Percentiles rank a stretch among this genome's conserved stretches.
phyloP scores from a whole-genome alignment of 2,797 vertebrate species.

The Lepidocolaptes lacrymiger region DNA sequence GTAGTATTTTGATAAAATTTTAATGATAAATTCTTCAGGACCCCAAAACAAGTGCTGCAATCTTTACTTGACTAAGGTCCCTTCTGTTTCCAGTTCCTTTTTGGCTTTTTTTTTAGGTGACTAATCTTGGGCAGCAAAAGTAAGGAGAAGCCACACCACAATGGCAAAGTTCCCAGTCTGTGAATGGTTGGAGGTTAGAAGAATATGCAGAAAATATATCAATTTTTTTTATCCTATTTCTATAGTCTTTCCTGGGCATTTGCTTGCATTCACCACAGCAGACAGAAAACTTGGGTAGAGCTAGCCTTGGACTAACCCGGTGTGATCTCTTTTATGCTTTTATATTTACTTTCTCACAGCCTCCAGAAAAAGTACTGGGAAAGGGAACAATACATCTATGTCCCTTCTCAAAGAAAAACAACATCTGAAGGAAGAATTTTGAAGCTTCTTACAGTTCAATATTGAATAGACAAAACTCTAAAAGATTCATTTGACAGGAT shows the following conservation, averaged over 20 bases:
- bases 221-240: not conserved
- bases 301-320: not conserved
- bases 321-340: not conserved
- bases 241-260: not conserved
- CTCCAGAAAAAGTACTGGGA: not conserved
- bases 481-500: not conserved
- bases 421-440: not conserved
- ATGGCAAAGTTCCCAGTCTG: rapidly evolving
- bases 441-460: not conserved
- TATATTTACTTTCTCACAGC: not conserved
- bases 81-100: not conserved
- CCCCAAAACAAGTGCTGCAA: not conserved
- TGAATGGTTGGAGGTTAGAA: not conserved
- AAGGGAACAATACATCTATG: not conserved
- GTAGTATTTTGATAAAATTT: not conserved
- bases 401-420: not conserved
- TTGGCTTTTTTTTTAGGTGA: not conserved
- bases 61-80: not conserved
- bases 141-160: not conserved
- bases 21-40: not conserved
- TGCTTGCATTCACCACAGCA: not conserved
- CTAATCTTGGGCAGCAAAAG: not conserved
- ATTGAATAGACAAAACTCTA: not conserved
- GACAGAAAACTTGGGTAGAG: not conserved
- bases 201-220: not conserved